Evolutionary conservation across 1,140 invertebrate species (phyloP).

Genomic region (Limonius californicus): DNA sequence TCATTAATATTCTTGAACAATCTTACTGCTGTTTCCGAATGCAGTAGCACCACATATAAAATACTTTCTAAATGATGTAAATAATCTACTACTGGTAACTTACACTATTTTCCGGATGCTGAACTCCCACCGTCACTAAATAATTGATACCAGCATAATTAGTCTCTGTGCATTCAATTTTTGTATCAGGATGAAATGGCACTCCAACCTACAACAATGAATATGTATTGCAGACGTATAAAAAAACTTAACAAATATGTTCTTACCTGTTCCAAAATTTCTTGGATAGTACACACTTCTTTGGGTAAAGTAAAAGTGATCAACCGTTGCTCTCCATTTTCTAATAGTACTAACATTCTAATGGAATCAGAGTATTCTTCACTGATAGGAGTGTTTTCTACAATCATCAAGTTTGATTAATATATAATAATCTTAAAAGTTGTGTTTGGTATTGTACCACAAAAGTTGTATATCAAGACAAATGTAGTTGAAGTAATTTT

Average conservation of each 20-base stretch:
- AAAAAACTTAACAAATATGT: neutral
- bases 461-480: no score
- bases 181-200: constrained; percentile 58
- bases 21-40: no score
- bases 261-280: constrained; percentile 68
- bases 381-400: constrained; percentile 35
- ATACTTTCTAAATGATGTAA: no score
- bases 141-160: constrained; percentile 69
- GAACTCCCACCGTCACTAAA: constrained; percentile 63
- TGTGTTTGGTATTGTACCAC: no score
- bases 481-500: no score
- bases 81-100: no score
- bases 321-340: constrained; percentile 69
- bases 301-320: constrained; percentile 75
- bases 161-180: constrained; percentile 66
- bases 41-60: no score
- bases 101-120: constrained; percentile 15
- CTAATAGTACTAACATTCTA: constrained; percentile 70
- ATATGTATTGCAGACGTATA: no score
- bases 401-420: no score
- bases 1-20: no score
- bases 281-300: constrained; percentile 73
- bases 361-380: constrained; percentile 50
- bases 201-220: constrained; percentile 61
- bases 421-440: no score